Base-by-base conservation (phyloP, 2,888 invertebrate genomes). In the Cephalotes varians region DNA sequence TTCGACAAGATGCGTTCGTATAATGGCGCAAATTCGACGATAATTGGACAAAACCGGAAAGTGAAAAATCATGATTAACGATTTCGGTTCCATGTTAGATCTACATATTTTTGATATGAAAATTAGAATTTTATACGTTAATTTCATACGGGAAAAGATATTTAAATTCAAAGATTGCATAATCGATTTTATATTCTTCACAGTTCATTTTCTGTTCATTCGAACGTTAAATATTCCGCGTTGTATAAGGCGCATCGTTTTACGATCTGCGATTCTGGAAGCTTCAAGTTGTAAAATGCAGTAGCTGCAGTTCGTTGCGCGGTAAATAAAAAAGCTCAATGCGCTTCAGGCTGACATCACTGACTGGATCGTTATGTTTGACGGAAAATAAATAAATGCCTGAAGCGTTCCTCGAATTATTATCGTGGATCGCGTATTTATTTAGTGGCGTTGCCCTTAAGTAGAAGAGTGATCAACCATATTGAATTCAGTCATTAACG, bases 301-400 rank as follows among this genome's bases (percentile, higher is more conserved):
- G 34, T 34, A 54, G 37, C 67, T 54, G 76, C 49, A 49, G 6
- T 25, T 12, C 65, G 65, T 65, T 40, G 51, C 15, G 44, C 18
- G 2, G 40, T 21, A 37, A 49, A 62, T 40, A 76, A 64, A 67
- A 76, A 76, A 40, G n/a, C 64, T 81, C 51, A 64, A 31, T 65
- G 60, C 37, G 34, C 15, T 37, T 12, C n/a, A 51, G 6, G 40
- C 51, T 15, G 37, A 34, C 34, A 28, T 80, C 18, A 64, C 44
- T 49, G 51, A 40, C 12, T 60, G 80, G 47, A 73, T 40, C 44
- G 34, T 65, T 40, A 65, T 37, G 51, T 51, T 54, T 51, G 81
- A 80, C 74, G 44, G 47, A 88, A 85, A 86, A 86, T 85, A 86
- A 86, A 86, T 81, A 85, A 83, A 37, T 82, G 71, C 47, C n/a